These are phyloP conservation scores for Drosophila neocordata DNA, from an alignment of 1,140 invertebrate species.

Conservation along the genomic window DNA sequence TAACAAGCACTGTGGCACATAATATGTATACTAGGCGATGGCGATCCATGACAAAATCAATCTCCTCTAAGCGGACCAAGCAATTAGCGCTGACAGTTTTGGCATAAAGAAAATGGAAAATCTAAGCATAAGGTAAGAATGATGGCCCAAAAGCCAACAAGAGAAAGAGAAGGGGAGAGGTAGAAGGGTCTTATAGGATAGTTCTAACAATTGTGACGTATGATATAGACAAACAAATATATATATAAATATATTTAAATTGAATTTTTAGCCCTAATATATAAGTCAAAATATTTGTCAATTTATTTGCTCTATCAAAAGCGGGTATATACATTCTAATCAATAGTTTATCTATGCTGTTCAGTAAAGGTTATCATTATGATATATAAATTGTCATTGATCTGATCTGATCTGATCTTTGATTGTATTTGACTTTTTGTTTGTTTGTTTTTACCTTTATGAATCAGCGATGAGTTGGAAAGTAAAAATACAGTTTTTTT, in stretches of 20 bases:
- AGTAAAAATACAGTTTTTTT: constrained; percentile 4
- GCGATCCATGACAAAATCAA: constrained; percentile 58
- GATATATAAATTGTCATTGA: too few species aligned
- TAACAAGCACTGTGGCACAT: not conserved
- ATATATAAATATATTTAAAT: not conserved
- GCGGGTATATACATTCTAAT: not conserved
- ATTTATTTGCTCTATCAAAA: not conserved
- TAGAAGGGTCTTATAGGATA: not conserved
- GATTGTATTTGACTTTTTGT: too few species aligned
- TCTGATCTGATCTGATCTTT: too few species aligned
- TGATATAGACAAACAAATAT: not conserved
- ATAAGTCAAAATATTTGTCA: constrained; percentile 1
- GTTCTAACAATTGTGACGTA: not conserved
- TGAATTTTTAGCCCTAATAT: not conserved
- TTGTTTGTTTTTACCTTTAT: not conserved
- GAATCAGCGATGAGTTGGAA: not conserved
- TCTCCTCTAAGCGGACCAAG: constrained; percentile 56
- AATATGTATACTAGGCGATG: not conserved
- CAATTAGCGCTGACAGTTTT: constrained; percentile 56
- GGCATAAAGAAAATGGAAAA: constrained; percentile 4
- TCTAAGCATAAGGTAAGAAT: constrained; percentile 8
- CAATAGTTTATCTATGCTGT: too few species aligned
- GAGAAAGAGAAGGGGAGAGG: not conserved
- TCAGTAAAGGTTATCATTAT: too few species aligned
- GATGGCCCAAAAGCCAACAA: not conserved